Conservation (phyloP, 2,113 vertebrate genomes). For the Xyrauchen texanus region DNA sequence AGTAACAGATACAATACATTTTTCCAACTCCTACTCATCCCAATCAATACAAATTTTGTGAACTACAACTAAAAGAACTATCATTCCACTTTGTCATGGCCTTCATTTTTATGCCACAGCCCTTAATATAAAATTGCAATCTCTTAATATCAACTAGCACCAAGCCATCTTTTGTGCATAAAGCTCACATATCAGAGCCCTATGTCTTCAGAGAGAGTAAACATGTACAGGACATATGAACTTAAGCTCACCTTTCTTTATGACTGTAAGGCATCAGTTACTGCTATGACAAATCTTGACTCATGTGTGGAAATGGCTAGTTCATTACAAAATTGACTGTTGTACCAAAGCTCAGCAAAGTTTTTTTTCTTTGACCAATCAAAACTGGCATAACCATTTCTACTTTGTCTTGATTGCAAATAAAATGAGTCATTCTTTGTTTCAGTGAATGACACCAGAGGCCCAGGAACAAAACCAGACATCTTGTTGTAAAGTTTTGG, state of each 20-base stretch:
- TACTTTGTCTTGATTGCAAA: not conserved
- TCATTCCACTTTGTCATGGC: constrained; percentile 17
- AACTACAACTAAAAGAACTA: constrained; percentile 13
- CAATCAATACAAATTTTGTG: constrained; percentile 6
- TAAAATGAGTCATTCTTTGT: constrained; percentile 4
- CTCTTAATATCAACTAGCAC: constrained; percentile 29
- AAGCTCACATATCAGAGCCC: not conserved
- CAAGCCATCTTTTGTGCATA: constrained; percentile 41
- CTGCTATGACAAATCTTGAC: too few species aligned
- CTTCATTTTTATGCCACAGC: constrained; percentile 21
- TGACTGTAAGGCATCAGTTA: not conserved
- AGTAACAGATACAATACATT: constrained; percentile 15
- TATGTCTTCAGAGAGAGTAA: not conserved
- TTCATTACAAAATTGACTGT: too few species aligned
- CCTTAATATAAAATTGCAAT: constrained; percentile 40
- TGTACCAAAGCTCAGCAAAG: too few species aligned
- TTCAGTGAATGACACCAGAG: not conserved
- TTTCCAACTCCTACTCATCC: constrained; percentile 2
- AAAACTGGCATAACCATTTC: not conserved
- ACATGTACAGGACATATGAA: not conserved
- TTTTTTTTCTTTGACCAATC: not conserved
- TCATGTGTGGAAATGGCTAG: too few species aligned
- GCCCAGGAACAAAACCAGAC: constrained; percentile 24
- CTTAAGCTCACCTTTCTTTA: not conserved
- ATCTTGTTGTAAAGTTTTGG: constrained; percentile 26